Percentiles rank a stretch among this genome's conserved stretches.
Evolutionary conservation across 2,888 invertebrate species (phyloP).

Genomic region (Apamea sordens): DNA sequence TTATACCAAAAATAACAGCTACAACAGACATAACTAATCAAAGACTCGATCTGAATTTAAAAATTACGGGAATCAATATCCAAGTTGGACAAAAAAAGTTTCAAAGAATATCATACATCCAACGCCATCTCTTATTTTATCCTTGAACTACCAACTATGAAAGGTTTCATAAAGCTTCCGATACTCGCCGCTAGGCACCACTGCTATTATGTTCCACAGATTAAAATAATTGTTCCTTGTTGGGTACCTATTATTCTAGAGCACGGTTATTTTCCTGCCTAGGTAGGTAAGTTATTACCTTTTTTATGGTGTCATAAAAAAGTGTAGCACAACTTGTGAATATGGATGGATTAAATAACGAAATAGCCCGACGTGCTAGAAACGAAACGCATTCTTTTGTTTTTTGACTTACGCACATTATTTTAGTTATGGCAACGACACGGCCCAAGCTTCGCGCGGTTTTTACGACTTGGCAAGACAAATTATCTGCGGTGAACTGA

Average conservation of each 20-base stretch:
- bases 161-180: conserved; percentile 44
- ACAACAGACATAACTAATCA: background rate
- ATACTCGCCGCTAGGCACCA: conserved; percentile 9
- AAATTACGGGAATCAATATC: background rate
- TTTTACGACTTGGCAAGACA: too few species aligned
- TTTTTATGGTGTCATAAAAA: conserved; percentile 23
- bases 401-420: background rate
- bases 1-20: background rate
- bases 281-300: conserved; percentile 22
- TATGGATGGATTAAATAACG: background rate
- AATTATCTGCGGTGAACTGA: too few species aligned
- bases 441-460: too few species aligned
- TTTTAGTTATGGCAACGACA: too few species aligned
- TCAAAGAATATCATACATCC: background rate
- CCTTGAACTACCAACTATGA: conserved; percentile 42
- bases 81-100: background rate
- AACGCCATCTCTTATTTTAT: conserved; percentile 58
- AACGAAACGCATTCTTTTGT: background rate
- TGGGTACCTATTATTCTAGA: background rate
- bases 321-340: background rate
- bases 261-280: conserved; percentile 26
- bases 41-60: too few species aligned
- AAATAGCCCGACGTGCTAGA: background rate
- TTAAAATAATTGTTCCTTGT: background rate
- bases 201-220: background rate